A percentile compares a stretch with the other conserved stretches of the same genome.
These are phyloP conservation scores for Nipponia nippon DNA, from an alignment of 2,113 vertebrate genomes.

Conservation along the genomic window DNA sequence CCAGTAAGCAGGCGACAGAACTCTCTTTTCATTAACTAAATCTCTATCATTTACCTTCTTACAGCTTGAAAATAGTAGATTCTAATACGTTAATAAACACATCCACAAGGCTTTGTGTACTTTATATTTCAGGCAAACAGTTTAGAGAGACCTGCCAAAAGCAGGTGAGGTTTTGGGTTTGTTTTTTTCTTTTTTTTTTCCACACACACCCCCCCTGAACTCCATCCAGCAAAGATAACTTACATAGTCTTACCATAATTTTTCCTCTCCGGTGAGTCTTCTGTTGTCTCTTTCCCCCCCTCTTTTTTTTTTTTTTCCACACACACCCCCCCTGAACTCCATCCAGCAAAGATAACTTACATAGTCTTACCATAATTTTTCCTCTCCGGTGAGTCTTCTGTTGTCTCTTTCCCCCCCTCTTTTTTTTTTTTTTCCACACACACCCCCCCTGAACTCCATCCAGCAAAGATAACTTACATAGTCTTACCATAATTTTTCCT, in stretches of 20 bases:
- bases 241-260: not conserved
- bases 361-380: not conserved
- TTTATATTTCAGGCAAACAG: not conserved
- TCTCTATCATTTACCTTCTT: not conserved
- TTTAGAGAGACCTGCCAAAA: not conserved
- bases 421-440: not conserved
- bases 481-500: not conserved
- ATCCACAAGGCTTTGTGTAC: not conserved
- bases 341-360: not conserved
- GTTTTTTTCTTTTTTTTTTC: no score
- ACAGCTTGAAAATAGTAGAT: not conserved
- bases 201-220: no score
- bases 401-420: fast-evolving
- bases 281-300: fast-evolving
- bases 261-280: not conserved
- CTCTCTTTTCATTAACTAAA: not conserved
- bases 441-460: not conserved
- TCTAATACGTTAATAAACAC: not conserved
- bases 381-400: not conserved
- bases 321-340: no score
- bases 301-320: not conserved
- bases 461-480: not conserved
- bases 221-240: not conserved
- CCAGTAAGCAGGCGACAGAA: not conserved
- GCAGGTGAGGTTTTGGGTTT: no score